These are phyloP conservation scores for Sarcophaga caerulescens DNA, from an alignment of 2,888 invertebrate genomes.

Conservation along the genomic window DNA sequence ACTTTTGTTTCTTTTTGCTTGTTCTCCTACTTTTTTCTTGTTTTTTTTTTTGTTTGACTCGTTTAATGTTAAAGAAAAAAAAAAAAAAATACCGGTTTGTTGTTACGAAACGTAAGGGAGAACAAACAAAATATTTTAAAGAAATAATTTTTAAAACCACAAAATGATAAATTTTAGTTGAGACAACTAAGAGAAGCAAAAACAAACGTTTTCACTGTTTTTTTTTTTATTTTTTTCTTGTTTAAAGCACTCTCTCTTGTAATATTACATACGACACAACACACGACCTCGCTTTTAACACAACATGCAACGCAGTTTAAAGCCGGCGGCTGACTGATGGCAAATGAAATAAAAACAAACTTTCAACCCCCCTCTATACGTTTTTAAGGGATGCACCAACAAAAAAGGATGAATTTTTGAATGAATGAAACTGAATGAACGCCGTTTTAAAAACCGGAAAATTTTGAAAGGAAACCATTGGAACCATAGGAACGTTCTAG, in stretches of 20 bases:
- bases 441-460: not conserved
- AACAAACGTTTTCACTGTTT: not conserved
- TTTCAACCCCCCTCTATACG: constrained; percentile 4
- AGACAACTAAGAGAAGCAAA: constrained; percentile 3
- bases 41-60: not conserved
- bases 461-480: no score
- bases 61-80: not conserved
- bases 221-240: not conserved
- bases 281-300: constrained; percentile 45
- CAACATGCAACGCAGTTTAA: constrained; percentile 36
- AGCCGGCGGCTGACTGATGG: constrained; percentile 64
- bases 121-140: not conserved
- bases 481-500: no score
- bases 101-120: constrained; percentile 19
- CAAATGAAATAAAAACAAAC: constrained; percentile 52
- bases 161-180: constrained; percentile 51
- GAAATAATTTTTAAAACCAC: constrained; percentile 53
- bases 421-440: not conserved
- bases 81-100: constrained; percentile 9
- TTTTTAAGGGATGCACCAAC: not conserved
- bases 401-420: not conserved
- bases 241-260: no score
- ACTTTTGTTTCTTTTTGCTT: not conserved
- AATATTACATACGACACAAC: not conserved
- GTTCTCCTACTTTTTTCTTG: no score